Conservation (phyloP, 1,140 invertebrate genomes). For the Zophobas atratus region DNA sequence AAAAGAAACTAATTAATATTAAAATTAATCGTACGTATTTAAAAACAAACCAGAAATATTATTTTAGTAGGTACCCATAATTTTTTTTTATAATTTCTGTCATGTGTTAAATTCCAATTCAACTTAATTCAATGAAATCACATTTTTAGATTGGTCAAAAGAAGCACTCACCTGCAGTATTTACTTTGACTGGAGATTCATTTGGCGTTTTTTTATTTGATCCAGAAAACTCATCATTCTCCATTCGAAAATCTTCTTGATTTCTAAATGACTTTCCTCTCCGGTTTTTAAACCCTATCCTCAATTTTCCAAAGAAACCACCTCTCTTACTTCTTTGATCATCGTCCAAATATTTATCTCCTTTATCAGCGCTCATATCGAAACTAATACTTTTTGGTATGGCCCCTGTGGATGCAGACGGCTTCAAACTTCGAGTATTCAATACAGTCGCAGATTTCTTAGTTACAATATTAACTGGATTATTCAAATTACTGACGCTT, state of each 20-base stretch:
- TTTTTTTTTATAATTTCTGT: neutral
- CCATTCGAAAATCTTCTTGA: conserved; percentile 69
- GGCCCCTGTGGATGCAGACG: conserved; percentile 80
- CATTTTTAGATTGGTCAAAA: too few species aligned
- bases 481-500: conserved; percentile 58
- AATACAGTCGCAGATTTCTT: conserved; percentile 50
- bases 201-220: conserved; percentile 32
- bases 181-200: conserved; percentile 53
- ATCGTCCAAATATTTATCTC: conserved; percentile 77
- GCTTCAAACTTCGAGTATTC: conserved; percentile 67
- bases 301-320: conserved; percentile 80
- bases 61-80: conserved; percentile 15
- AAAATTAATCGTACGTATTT: too few species aligned
- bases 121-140: neutral
- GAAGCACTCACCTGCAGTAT: conserved; percentile 50
- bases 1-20: too few species aligned
- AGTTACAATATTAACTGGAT: conserved; percentile 38
- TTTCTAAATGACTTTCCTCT: conserved; percentile 71
- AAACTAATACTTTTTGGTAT: conserved; percentile 95
- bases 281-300: conserved; percentile 78
- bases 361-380: conserved; percentile 90
- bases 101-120: neutral
- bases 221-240: conserved; percentile 64
- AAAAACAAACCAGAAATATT: conserved; percentile 55
- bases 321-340: conserved; percentile 73